Base-by-base conservation (phyloP, 1,140 invertebrate species). In the Rhagoletis pomonella region DNA sequence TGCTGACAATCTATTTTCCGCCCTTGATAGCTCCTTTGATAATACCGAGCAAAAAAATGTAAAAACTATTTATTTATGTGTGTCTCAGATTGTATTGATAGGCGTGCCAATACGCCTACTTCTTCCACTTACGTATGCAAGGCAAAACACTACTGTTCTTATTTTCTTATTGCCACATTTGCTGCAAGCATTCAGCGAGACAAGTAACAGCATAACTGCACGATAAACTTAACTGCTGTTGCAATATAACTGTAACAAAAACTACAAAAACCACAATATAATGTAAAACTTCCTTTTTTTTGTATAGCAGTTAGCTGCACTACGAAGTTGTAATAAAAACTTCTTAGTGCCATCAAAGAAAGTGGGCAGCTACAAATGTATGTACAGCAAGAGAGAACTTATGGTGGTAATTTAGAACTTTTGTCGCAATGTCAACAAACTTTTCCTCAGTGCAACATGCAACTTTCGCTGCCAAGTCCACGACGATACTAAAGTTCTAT, bases 391-490 rank as follows among this genome's bases (percentile, higher is more conserved):
- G 10, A n/a, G 9, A 55, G 4, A 73, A 67, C 67, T 81, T 50
- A 55, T 29, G 73, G 47, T 9, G 73, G 73, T 81, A 55, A 81
- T 55, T 81, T 81, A 81, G 73, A n/a, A 29, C 73, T 81, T 81
- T 81, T 81, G 73, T 81, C 73, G 73, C 73, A 81, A 81, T 81
- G 73, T 81, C 73, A 81, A 81, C 19, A 81, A 81, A 81, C 73
- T 81, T 81, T 58, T 81, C 14, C 39, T 55, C 19, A 1, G 19
- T 81, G 47, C 47, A 55, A 12, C 73, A 81, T 58, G 47, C 47
- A 81, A 55, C 73, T 55, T 55, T 81, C 73, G 73, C 73, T 81
- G 47, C 73, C 73, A 81, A 81, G 42, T 7, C 47, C 42, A 47
- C 44, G 44, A 73, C 42, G 67, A 73, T 73, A 73, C 9, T 44